Evolutionary conservation across 64 coral and sea anemone genomes (phyloP).

Genomic region (Pocillopora verrucosa): DNA sequence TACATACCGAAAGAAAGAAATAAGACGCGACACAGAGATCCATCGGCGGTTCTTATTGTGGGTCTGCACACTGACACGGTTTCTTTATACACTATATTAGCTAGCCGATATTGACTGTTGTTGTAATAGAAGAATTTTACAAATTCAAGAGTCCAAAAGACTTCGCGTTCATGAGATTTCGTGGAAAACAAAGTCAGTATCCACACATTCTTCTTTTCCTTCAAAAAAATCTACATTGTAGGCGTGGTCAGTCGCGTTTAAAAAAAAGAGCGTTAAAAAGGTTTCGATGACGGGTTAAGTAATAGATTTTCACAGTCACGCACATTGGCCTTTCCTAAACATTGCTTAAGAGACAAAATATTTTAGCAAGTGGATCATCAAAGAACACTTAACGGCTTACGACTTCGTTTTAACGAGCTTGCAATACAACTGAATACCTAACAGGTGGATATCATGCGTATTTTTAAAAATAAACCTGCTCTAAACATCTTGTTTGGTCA

Average conservation of each 20-base stretch:
- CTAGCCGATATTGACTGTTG: not conserved
- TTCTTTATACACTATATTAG: constrained; percentile 9
- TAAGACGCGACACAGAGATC: not conserved
- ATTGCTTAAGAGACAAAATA: not conserved
- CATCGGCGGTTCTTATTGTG: not conserved
- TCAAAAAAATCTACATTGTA: not conserved
- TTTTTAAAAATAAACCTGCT: not conserved
- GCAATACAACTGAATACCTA: constrained; percentile 10
- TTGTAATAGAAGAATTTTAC: constrained; percentile 9
- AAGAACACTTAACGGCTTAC: constrained; percentile 20
- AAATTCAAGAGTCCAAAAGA: constrained; percentile 1
- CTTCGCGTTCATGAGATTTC: not conserved
- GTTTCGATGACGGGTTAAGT: not conserved
- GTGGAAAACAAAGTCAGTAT: not conserved
- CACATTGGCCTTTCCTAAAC: not conserved
- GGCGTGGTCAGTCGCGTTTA: not conserved
- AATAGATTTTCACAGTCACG: not conserved
- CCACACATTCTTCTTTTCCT: not conserved
- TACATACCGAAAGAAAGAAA: not conserved
- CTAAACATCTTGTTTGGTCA: too few relatives aligned
- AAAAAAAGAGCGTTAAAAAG: not conserved
- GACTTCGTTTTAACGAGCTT: constrained; percentile 11
- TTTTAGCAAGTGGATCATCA: constrained; percentile 27
- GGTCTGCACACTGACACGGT: not conserved
- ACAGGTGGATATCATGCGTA: not conserved